Evolutionary conservation across 2,888 invertebrate species (phyloP).

Genomic region (Argynnis bischoffii): DNA sequence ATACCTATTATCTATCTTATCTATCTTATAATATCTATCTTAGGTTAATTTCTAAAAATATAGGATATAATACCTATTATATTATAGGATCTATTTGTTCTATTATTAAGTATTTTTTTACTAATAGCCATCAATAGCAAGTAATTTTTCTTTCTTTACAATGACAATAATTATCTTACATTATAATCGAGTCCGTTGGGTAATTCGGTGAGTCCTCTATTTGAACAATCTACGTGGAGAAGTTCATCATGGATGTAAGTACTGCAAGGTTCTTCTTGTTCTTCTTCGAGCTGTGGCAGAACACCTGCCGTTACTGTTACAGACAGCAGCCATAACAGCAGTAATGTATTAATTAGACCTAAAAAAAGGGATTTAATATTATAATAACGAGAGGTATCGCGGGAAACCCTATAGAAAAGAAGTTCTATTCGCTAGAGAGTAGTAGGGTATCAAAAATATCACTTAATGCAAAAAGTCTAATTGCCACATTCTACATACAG

Average conservation of each 20-base stretch:
- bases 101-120: neutral
- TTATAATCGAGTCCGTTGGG: conserved; percentile 67
- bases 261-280: conserved; percentile 49
- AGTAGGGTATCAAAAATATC: no score
- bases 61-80: no score
- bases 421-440: no score
- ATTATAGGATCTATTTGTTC: no score
- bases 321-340: conserved; percentile 63
- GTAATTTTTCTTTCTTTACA: no score
- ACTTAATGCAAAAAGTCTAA: no score
- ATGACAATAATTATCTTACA: conserved; percentile 51
- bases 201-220: conserved; percentile 61
- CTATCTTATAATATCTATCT: no score
- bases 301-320: conserved; percentile 52
- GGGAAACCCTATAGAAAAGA: no score
- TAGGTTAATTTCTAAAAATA: no score
- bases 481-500: no score
- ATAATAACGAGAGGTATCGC: no score
- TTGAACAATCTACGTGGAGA: conserved; percentile 63
- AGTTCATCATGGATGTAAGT: conserved; percentile 53
- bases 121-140: neutral
- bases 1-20: no score
- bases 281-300: conserved; percentile 48
- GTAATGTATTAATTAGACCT: conserved; percentile 40
- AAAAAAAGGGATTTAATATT: neutral